Conservation (phyloP, 1,140 invertebrate species). For the Vollenhovia emeryi region DNA sequence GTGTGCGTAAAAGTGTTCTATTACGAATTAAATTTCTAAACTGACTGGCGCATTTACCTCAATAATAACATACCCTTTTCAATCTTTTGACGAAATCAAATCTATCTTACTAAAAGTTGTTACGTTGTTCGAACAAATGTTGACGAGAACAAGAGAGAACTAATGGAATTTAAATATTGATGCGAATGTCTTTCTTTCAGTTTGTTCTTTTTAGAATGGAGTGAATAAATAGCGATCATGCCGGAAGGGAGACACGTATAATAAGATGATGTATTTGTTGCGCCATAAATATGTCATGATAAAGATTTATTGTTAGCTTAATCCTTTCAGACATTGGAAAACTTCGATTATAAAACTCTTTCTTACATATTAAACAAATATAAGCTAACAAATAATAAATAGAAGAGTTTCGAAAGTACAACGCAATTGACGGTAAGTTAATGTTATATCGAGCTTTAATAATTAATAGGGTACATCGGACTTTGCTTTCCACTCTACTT, state of each 20-base stretch:
- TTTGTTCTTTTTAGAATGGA: neutral
- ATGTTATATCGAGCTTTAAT: no score
- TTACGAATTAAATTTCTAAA: neutral
- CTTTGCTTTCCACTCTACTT: no score
- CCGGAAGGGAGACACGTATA: neutral
- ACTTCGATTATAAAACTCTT: neutral
- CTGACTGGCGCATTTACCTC: neutral
- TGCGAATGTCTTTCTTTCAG: neutral
- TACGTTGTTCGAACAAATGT: neutral
- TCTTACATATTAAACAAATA: neutral
- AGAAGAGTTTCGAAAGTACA: no score
- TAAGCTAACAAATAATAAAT: no score
- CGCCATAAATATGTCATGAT: neutral
- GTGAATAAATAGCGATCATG: neutral
- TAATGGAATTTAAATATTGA: conserved; percentile 4
- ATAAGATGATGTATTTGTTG: conserved; percentile 1
- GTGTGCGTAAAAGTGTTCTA: neutral
- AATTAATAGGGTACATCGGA: no score
- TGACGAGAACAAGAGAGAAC: neutral
- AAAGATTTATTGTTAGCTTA: neutral
- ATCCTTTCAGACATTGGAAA: neutral
- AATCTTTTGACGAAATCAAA: neutral
- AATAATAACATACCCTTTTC: neutral
- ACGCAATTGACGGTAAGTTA: no score
- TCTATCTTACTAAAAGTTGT: neutral